Percentiles rank a stretch among this genome's conserved stretches.
phyloP scores from a whole-genome alignment of 2,797 vertebrate genomes.

The Mycteria americana region DNA sequence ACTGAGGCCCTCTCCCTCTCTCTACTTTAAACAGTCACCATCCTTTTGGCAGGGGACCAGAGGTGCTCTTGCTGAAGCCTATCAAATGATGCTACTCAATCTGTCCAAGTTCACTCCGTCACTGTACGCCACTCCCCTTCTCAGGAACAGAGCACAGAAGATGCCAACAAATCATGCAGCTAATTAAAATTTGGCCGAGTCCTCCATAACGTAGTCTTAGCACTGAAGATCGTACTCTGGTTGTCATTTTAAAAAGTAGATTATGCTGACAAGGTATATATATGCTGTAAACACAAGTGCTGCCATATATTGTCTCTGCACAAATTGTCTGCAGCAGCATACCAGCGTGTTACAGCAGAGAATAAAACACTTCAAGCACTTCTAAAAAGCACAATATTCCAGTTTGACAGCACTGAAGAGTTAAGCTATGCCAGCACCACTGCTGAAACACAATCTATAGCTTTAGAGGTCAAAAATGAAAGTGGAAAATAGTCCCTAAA shows the following conservation, averaged over 20 bases:
- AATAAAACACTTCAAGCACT: not conserved
- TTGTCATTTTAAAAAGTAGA: not conserved
- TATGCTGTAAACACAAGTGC: not conserved
- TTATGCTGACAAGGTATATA: not conserved
- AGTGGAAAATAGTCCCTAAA: conserved; percentile 44
- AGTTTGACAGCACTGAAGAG: not conserved
- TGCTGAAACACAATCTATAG: not conserved
- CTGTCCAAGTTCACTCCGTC: not conserved
- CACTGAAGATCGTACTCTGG: not conserved
- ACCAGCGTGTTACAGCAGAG: not conserved
- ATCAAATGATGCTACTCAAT: not conserved
- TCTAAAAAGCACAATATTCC: not conserved
- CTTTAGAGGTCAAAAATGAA: conserved; percentile 41
- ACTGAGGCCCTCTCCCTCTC: not conserved
- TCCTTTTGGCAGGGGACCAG: conserved; percentile 28
- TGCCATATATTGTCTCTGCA: not conserved
- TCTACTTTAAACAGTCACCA: conserved; percentile 37
- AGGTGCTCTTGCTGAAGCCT: not conserved
- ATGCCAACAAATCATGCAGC: not conserved
- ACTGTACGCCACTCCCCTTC: not conserved
- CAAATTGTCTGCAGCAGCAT: not conserved
- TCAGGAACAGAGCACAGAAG: not conserved
- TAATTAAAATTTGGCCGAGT: not conserved
- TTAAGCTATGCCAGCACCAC: not conserved
- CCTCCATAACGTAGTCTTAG: not conserved